Base-by-base conservation (phyloP, 2,888 invertebrate genomes). In the Arctia plantaginis region DNA sequence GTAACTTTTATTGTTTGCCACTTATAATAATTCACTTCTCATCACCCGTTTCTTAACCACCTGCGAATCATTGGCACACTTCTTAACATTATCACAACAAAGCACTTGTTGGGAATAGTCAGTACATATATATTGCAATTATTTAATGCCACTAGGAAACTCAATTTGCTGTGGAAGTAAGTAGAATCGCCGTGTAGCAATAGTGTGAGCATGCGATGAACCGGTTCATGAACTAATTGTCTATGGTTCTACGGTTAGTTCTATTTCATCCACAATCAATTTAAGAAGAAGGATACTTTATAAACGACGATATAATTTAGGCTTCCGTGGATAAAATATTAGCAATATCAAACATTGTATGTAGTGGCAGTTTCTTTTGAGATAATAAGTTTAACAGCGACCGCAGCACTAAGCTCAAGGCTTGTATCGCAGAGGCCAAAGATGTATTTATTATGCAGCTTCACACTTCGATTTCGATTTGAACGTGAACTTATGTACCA, bases 171-270 rank as follows among this genome's bases (percentile, higher is more conserved):
- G 33, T 68, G 30, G 74, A 55, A 69, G 66, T 78, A 83, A 78
- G 76, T 80, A 76, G 76, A 69, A 75, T 70, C 72, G 73, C 76
- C 66, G 71, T 75, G 78, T 76, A 51, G 39, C 77, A 82, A 80
- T 78, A 74, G 74, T 74, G 33, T 39, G 65, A 79, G 81, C 78
- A 76, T 78, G 78, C 75, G 66, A 80, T 74, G 67, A 77, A 82
- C 82, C 77, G 80, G 82, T 83, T 83, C n/a, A 69, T 73, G 73
- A 47, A 76, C 69, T 82, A 83, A 83, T 82, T 82, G 68, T 69
- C 59, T 15, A 59, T 59, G 59, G 27, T 59, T 27, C n/a, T 27
- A 15, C 6, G 27, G 72, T 75, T 69, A 66, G 69, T 68, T 66
- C 13, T 75, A 78, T 76, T 74, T 64, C 76, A 41, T n/a, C 35